phyloP scores from a whole-genome alignment of 2,888 invertebrate species.

The Aporophyla nigra region DNA sequence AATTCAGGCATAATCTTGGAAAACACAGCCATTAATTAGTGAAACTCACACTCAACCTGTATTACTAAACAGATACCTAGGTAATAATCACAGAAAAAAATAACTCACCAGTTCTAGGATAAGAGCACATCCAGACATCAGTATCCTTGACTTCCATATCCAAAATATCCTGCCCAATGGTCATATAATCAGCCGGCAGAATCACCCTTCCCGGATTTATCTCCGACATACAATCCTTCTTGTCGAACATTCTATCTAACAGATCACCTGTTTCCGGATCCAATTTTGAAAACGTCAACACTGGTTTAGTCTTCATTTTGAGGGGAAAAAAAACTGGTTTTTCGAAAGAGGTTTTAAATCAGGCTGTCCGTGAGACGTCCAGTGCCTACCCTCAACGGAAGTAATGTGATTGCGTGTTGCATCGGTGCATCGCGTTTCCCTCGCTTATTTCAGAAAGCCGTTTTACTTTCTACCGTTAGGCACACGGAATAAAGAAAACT shows the following conservation, averaged over 20 bases:
- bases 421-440: slow-evolving; percentile 71
- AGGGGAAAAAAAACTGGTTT: slow-evolving; percentile 29
- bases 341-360: slow-evolving; percentile 37
- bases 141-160: slow-evolving; percentile 93
- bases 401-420: slow-evolving; percentile 79
- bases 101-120: slow-evolving; percentile 95
- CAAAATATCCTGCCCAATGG: slow-evolving; percentile 93
- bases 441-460: slow-evolving; percentile 74
- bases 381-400: slow-evolving; percentile 70
- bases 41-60: background rate
- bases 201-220: slow-evolving; percentile 94
- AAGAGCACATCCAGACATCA: slow-evolving; percentile 97
- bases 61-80: background rate
- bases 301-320: slow-evolving; percentile 83
- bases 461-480: slow-evolving; percentile 76
- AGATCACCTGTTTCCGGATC: slow-evolving; percentile 91
- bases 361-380: slow-evolving; percentile 56
- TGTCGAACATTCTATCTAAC: slow-evolving; percentile 93
- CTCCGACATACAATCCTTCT: slow-evolving; percentile 93
- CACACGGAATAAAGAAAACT: no score
- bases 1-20: no score
- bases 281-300: slow-evolving; percentile 90
- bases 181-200: slow-evolving; percentile 93
- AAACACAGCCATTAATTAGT: no score
- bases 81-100: background rate